These are phyloP conservation scores for Argyrosomus regius DNA, from an alignment of 2,797 vertebrate species.

Conservation along the genomic window DNA sequence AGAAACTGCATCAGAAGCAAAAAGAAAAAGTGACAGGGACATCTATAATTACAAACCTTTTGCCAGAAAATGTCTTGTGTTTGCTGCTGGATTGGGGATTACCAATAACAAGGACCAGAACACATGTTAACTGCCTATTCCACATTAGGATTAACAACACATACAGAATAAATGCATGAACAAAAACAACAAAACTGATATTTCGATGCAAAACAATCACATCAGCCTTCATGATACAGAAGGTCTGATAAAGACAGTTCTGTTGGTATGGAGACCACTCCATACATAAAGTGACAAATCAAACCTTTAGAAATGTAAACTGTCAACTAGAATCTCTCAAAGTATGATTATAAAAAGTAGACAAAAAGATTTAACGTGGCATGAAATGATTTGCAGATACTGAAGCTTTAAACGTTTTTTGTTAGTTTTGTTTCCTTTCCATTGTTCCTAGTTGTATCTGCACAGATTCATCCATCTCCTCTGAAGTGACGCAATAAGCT, in stretches of 20 bases:
- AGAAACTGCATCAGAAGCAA: background rate
- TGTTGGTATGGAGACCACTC: background rate
- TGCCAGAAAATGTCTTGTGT: background rate
- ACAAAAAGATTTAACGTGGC: too few relatives aligned
- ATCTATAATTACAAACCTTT: background rate
- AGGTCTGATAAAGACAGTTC: background rate
- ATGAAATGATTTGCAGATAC: too few relatives aligned
- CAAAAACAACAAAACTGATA: background rate
- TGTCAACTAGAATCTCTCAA: background rate
- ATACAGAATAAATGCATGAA: background rate
- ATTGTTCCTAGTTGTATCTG: constrained; percentile 7
- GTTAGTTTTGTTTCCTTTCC: background rate
- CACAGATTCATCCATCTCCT: background rate
- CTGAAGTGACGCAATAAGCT: background rate
- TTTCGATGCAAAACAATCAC: background rate
- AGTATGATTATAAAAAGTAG: background rate
- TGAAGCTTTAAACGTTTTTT: too few relatives aligned
- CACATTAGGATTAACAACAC: background rate
- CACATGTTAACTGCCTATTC: background rate
- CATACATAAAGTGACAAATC: background rate
- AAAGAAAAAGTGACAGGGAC: too few relatives aligned
- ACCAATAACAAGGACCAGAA: background rate
- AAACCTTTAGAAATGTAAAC: background rate
- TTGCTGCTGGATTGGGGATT: background rate
- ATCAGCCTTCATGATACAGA: background rate